Evolutionary conservation across 2,113 vertebrate genomes (phyloP).

Genomic region (Oreochromis spilurus): DNA sequence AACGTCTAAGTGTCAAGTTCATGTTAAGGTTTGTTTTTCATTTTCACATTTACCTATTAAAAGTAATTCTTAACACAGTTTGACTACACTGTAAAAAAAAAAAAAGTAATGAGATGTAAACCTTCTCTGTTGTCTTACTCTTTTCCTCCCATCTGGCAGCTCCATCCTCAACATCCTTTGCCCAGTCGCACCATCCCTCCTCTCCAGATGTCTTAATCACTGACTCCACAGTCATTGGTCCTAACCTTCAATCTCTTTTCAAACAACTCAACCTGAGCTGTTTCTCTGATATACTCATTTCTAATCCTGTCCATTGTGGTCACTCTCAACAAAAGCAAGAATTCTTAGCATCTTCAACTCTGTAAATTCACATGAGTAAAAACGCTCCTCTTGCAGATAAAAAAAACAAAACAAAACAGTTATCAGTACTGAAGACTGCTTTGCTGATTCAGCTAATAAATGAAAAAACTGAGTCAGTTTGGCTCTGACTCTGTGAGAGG

Average conservation of each 20-base stretch:
- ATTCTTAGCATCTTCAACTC: not conserved
- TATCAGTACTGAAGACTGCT: not conserved
- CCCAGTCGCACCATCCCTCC: not conserved
- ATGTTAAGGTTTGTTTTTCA: not conserved
- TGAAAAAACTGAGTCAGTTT: not conserved
- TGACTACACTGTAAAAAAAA: not conserved
- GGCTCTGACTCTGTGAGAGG: not conserved
- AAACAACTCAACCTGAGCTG: not conserved
- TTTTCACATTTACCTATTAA: not conserved
- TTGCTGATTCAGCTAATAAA: not conserved
- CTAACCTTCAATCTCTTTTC: not conserved
- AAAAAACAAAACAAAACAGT: not conserved
- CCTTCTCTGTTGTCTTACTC: not conserved
- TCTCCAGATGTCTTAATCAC: not conserved
- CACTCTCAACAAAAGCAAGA: not conserved
- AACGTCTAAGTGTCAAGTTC: not conserved
- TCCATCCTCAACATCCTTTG: not conserved
- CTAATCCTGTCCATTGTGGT: not conserved
- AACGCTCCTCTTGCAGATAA: not conserved
- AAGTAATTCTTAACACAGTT: not conserved
- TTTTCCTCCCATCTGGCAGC: not conserved
- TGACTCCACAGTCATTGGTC: not conserved
- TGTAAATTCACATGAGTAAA: not conserved
- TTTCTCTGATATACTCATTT: not conserved
- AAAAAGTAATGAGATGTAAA: not conserved